Evolutionary conservation across 2,888 invertebrate species (phyloP).

Genomic region (Rotaria magnacalcarata): DNA sequence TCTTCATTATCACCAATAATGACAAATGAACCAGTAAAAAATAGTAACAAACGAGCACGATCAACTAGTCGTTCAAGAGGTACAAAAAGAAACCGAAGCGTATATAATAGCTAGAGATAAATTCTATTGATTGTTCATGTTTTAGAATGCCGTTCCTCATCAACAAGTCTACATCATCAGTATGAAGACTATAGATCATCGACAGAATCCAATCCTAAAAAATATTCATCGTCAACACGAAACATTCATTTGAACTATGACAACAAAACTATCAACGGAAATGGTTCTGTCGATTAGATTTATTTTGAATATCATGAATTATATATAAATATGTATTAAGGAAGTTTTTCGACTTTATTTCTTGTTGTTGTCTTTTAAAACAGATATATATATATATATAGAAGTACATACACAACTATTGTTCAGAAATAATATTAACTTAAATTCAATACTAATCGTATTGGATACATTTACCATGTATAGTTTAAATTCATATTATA

Average conservation of each 20-base stretch:
- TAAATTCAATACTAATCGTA: too few species aligned
- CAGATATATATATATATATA: background rate
- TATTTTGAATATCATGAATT: background rate
- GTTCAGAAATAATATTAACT: too few species aligned
- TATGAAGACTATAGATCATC: background rate
- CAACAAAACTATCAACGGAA: background rate
- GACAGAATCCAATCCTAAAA: background rate
- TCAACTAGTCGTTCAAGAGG: background rate
- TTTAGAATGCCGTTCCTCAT: background rate
- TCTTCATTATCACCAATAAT: background rate
- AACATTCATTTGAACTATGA: background rate
- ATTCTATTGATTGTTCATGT: background rate
- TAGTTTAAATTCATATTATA: too few species aligned
- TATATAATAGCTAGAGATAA: background rate
- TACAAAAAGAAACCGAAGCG: background rate
- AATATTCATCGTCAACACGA: background rate
- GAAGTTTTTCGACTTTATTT: background rate
- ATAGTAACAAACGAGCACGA: slow-evolving; percentile 6
- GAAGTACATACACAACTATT: too few species aligned
- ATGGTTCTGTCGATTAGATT: background rate
- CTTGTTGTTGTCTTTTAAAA: background rate
- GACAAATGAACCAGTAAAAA: background rate
- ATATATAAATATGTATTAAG: background rate
- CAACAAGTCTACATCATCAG: background rate
- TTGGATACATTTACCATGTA: too few species aligned